Percentiles rank a stretch among this genome's conserved stretches.
phyloP scores from a whole-genome alignment of 2,888 invertebrate genomes.

The Poecilus cupreus region DNA sequence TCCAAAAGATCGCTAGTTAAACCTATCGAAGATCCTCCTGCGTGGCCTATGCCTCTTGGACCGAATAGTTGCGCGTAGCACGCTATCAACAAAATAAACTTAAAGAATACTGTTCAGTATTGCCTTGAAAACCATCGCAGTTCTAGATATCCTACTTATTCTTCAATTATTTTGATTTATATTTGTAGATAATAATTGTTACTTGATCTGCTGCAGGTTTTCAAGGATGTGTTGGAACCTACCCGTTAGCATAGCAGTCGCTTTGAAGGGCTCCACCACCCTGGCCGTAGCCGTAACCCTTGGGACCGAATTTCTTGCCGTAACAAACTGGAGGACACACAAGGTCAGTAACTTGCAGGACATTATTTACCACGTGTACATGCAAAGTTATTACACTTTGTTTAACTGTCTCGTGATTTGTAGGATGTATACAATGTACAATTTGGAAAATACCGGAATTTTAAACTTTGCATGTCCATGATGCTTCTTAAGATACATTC shows the following conservation, averaged over 20 bases:
- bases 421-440: neutral
- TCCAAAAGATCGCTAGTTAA: conserved; percentile 90
- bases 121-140: conserved; percentile 45
- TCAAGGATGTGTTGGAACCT: conserved; percentile 71
- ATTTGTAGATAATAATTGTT: neutral
- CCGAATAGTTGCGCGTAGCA: conserved; percentile 98
- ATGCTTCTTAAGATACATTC: neutral
- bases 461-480: conserved; percentile 45
- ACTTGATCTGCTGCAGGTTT: conserved; percentile 18
- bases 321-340: conserved; percentile 86
- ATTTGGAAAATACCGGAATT: neutral
- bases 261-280: conserved; percentile 96
- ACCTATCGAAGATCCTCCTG: conserved; percentile 89
- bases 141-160: neutral
- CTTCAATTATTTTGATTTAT: too few species aligned
- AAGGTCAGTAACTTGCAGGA: conserved; percentile 59
- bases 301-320: conserved; percentile 97
- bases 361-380: conserved; percentile 39
- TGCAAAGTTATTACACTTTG: conserved; percentile 44
- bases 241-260: conserved; percentile 90
- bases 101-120: conserved; percentile 34
- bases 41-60: conserved; percentile 94
- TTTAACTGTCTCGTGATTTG: neutral
- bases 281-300: conserved; percentile 97
- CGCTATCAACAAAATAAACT: conserved; percentile 75